phyloP scores from a whole-genome alignment of 2,797 vertebrate species.

The Meda fulgida region DNA sequence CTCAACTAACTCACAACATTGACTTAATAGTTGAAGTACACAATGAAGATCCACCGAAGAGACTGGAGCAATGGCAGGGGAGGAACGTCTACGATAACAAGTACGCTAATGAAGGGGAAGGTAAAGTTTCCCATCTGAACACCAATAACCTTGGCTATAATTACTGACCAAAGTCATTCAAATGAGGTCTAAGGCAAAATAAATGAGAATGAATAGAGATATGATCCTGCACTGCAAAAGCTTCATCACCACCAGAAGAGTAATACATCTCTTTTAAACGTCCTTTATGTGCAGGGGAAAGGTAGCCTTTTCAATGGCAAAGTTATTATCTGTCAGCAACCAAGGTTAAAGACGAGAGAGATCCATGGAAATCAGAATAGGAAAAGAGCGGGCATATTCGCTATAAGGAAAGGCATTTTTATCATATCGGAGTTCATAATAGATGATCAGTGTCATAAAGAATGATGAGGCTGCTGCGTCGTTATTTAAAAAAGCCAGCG shows the following conservation, averaged over 20 bases:
- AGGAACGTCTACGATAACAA: neutral
- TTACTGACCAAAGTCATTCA: conserved; percentile 76
- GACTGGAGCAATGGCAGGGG: neutral
- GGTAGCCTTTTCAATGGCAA: conserved; percentile 76
- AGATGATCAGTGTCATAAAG: conserved; percentile 84
- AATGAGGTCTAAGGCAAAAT: conserved; percentile 73
- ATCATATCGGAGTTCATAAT: conserved; percentile 79
- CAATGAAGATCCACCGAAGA: conserved; percentile 11
- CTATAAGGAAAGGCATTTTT: conserved; percentile 68
- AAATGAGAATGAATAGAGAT: conserved; percentile 82
- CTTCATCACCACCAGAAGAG: conserved; percentile 71
- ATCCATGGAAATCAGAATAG: conserved; percentile 75
- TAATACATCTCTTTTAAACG: conserved; percentile 79
- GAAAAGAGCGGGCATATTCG: conserved; percentile 73
- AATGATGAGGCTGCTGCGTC: conserved; percentile 75
- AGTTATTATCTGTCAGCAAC: conserved; percentile 78
- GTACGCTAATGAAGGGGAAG: conserved; percentile 19
- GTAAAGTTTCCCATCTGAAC: conserved; percentile 60
- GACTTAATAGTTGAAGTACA: neutral
- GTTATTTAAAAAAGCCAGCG: conserved; percentile 74
- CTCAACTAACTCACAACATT: neutral
- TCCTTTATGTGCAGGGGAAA: conserved; percentile 71
- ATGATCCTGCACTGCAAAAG: conserved; percentile 74
- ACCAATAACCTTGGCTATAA: conserved; percentile 76
- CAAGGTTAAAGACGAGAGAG: conserved; percentile 76